A percentile compares a stretch with the other conserved stretches of the same genome.
phyloP scores from a whole-genome alignment of 2,888 invertebrate species.

The Acleris emargana region DNA sequence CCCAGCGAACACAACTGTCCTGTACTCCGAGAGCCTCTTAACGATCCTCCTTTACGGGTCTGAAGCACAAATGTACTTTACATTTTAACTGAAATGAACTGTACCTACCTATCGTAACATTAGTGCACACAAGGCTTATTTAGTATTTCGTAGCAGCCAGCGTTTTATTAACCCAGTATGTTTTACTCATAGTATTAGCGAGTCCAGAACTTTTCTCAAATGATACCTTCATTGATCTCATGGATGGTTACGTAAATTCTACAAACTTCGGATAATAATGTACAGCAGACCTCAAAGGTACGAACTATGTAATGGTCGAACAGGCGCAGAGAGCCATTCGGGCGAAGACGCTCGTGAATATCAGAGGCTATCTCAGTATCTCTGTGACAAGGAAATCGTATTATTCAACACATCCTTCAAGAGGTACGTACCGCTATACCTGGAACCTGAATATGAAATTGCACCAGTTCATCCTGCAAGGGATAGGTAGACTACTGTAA shows the following conservation, averaged over 20 bases:
- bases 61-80: neutral
- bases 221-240: neutral
- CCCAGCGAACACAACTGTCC: conserved; percentile 24
- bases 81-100: neutral
- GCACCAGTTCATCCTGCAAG: too few species aligned
- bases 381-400: conserved; percentile 16
- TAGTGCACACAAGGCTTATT: too few species aligned
- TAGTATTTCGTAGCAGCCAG: too few species aligned
- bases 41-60: conserved; percentile 11
- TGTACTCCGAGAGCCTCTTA: conserved; percentile 26
- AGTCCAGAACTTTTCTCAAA: neutral
- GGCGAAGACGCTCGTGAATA: conserved; percentile 3
- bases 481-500: too few species aligned
- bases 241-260: neutral
- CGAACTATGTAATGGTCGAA: neutral
- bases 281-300: conserved; percentile 5
- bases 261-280: neutral
- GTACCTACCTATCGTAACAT: neutral
- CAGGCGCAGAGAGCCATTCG: conserved; percentile 1
- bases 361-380: neutral
- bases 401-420: conserved; percentile 2
- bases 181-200: too few species aligned
- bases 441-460: too few species aligned
- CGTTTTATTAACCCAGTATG: too few species aligned
- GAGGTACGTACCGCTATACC: neutral